Conservation (phyloP, 2,888 invertebrate species). For the Cataglyphis albicans region DNA sequence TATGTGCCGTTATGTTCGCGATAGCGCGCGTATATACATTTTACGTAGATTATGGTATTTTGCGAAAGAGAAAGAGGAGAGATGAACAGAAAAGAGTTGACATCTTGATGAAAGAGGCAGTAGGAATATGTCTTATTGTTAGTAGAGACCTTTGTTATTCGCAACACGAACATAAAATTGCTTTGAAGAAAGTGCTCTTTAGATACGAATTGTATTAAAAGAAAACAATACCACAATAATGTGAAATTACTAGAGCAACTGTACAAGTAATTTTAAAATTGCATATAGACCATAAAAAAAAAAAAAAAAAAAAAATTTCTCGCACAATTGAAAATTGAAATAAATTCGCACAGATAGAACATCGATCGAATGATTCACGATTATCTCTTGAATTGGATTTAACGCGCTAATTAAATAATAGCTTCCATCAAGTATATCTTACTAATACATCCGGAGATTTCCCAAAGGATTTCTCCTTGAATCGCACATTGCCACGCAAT, state of each 20-base stretch:
- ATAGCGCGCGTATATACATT: conserved; percentile 57
- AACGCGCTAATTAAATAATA: conserved; percentile 23
- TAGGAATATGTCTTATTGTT: neutral
- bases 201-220: neutral
- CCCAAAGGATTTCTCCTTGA: neutral
- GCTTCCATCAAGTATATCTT: neutral
- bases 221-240: neutral
- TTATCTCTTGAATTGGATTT: neutral
- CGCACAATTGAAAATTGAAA: neutral
- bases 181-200: neutral
- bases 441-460: conserved; percentile 1
- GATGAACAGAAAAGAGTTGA: neutral
- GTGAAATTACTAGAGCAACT: conserved; percentile 13
- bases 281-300: neutral
- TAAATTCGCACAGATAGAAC: neutral
- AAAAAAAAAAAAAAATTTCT: neutral
- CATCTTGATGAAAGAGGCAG: conserved; percentile 19
- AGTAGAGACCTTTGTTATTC: conserved; percentile 11
- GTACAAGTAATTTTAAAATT: neutral
- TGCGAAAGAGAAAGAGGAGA: conserved; percentile 35
- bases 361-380: neutral
- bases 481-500: neutral
- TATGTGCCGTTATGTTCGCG: conserved; percentile 68
- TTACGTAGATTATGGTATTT: conserved; percentile 41
- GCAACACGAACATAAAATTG: neutral